Conservation (phyloP, 2,888 invertebrate species). For the Molanna angustata region DNA sequence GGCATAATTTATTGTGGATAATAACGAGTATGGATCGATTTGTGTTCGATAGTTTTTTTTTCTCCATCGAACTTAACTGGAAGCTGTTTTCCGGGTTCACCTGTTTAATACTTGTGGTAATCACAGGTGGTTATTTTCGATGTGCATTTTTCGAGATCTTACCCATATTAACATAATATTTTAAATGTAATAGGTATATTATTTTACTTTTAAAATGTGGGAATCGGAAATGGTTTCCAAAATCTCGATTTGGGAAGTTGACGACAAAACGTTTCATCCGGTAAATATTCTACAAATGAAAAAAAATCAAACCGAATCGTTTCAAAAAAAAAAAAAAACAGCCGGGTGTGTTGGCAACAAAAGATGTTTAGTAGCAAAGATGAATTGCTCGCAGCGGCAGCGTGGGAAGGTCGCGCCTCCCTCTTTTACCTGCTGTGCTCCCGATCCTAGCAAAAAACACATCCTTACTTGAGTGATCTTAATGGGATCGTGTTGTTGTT, state of each 20-base stretch:
- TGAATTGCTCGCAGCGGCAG: slow-evolving; percentile 19
- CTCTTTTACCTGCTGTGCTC: slow-evolving; percentile 21
- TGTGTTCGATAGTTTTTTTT: too few species aligned
- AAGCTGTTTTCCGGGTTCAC: too few species aligned
- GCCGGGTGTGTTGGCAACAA: slow-evolving; percentile 26
- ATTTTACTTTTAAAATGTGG: background rate
- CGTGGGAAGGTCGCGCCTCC: slow-evolving; percentile 29
- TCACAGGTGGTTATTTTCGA: too few species aligned
- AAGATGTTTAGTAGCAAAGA: slow-evolving; percentile 15
- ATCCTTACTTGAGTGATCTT: background rate
- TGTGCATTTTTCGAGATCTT: too few species aligned
- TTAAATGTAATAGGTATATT: too few species aligned
- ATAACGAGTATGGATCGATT: too few species aligned
- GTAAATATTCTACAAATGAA: too few species aligned
- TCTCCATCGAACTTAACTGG: too few species aligned
- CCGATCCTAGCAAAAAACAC: slow-evolving; percentile 35
- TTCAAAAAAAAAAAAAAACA: too few species aligned
- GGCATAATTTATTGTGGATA: too few species aligned
- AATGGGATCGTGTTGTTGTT: slow-evolving; percentile 10
- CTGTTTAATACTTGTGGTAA: too few species aligned
- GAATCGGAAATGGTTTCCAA: slow-evolving; percentile 9
- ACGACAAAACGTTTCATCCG: slow-evolving; percentile 12
- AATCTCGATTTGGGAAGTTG: slow-evolving; percentile 9
- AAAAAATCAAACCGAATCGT: slow-evolving; percentile 17
- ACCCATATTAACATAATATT: too few species aligned